Evolutionary conservation across 1,140 invertebrate species (phyloP), one percentile per base, ranked within the genome.

Genomic region (Phymorhynchus buccinoides): DNA sequence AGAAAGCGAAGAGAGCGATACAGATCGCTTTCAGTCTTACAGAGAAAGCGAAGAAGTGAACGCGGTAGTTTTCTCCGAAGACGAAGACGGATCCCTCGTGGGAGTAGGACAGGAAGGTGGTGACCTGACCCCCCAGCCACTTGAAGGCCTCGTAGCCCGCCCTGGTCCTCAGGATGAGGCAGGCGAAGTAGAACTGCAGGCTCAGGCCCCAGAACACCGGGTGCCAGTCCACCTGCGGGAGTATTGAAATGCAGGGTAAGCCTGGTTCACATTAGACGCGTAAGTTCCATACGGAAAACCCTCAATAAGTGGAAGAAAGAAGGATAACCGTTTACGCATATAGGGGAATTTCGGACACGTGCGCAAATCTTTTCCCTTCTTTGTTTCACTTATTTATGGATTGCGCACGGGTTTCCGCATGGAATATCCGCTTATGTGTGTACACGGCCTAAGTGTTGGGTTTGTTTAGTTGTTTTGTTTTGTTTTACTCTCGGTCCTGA

Each of bases 161-260:
- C 0, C 95, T 90, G 96, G 97, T 98, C 87, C 97, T 95, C 78
- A 99, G 96, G 82, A 97, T 97, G 2, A 98, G 87, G 0, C 99
- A 88, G 0, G 97, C 98, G 85, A 99, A 95, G 1, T 96, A 75
- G 89, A 99, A 97, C 94, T 99, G 98, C 9, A 98, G 92, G 0
- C 95, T 94, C 16, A 98, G 91, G 0, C 97, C 98, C 90, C 95
- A 96, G 22, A 90, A 88, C 0, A 93, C 92, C 14, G 92, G 90
- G 77, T 92, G 90, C 93, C 93, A 93, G 22, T 91, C 89, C 22
- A 93, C 90, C 93, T 93, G 84, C 30, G 86, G 37, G 27, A 35
- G 18, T 6, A 66, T 7, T 22, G 22, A 22, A 22, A 12, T 52
- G 48, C 7, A 52, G 48, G n/a, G n/a, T n/a, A n/a, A n/a, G n/a